phyloP scores from a whole-genome alignment of 2,888 invertebrate genomes.

The Lithodes maja region DNA sequence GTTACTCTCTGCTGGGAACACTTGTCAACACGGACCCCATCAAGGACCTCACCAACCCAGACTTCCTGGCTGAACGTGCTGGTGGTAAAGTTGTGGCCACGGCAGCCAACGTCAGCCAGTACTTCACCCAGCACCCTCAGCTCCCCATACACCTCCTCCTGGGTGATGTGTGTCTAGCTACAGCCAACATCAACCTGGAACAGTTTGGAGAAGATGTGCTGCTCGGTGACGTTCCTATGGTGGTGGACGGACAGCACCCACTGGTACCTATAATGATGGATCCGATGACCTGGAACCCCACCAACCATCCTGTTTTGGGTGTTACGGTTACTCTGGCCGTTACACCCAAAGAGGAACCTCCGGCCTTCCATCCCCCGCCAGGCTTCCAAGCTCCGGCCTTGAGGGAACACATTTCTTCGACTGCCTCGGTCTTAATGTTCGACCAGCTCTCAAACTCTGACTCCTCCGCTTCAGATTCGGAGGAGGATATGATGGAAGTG shows the following conservation, averaged over 20 bases:
- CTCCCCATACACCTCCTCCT: conserved; percentile 52
- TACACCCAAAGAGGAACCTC: background rate
- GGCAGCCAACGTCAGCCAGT: conserved; percentile 32
- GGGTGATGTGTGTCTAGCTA: conserved; percentile 46
- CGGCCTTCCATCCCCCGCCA: background rate
- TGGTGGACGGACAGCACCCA: conserved; percentile 41
- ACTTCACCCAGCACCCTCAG: conserved; percentile 55
- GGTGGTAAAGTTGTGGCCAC: conserved; percentile 49
- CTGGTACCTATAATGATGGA: conserved; percentile 34
- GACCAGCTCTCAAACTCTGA: conserved; percentile 27
- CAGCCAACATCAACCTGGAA: conserved; percentile 33
- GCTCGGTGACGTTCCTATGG: conserved; percentile 13
- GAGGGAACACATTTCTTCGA: conserved; percentile 1
- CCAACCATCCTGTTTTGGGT: conserved; percentile 40
- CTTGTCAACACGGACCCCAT: conserved; percentile 56
- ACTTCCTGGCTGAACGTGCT: conserved; percentile 54
- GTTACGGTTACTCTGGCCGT: conserved; percentile 24
- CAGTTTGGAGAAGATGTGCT: conserved; percentile 31
- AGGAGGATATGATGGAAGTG: conserved; percentile 4
- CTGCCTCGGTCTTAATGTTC: background rate
- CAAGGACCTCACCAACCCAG: conserved; percentile 43
- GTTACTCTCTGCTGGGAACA: conserved; percentile 60
- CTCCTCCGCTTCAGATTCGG: conserved; percentile 7
- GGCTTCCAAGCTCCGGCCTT: background rate
- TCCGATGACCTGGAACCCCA: conserved; percentile 26